A percentile compares a stretch with the other conserved stretches of the same genome.
These are phyloP conservation scores for Serripes groenlandicus DNA, from an alignment of 2,888 invertebrate species.

Conservation along the genomic window DNA sequence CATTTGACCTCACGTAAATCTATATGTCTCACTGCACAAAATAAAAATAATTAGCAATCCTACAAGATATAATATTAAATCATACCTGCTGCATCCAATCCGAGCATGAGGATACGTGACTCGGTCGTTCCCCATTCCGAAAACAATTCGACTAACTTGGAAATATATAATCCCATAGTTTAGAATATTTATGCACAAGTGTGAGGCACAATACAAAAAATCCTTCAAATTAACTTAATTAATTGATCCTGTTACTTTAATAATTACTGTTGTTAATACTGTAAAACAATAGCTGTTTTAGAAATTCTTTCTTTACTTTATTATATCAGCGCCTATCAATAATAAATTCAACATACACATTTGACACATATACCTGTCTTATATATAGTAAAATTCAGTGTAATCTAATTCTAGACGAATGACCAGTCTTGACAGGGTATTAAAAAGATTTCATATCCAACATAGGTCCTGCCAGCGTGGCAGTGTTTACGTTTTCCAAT, in stretches of 20 bases:
- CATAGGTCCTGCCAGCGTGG: neutral
- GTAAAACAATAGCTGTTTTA: no score
- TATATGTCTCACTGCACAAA: no score
- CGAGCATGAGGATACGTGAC: conserved; percentile 83
- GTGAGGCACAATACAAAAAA: no score
- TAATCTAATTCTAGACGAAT: neutral
- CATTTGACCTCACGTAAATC: no score
- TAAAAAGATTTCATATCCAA: neutral
- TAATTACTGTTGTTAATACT: no score
- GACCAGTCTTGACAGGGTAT: neutral
- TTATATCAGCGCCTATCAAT: no score
- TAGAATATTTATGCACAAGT: no score
- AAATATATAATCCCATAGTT: conserved; percentile 54
- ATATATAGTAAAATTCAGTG: conserved; percentile 34
- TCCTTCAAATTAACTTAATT: no score
- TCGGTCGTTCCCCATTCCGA: conserved; percentile 60
- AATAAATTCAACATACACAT: no score
- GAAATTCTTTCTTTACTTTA: no score
- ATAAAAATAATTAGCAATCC: neutral
- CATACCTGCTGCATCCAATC: conserved; percentile 84
- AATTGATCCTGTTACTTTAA: no score
- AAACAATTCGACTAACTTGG: conserved; percentile 43
- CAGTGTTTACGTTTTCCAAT: neutral
- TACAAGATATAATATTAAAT: no score
- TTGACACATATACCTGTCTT: conserved; percentile 10